Base-by-base conservation (phyloP, 2,113 vertebrate genomes). In the Otus sunia region DNA sequence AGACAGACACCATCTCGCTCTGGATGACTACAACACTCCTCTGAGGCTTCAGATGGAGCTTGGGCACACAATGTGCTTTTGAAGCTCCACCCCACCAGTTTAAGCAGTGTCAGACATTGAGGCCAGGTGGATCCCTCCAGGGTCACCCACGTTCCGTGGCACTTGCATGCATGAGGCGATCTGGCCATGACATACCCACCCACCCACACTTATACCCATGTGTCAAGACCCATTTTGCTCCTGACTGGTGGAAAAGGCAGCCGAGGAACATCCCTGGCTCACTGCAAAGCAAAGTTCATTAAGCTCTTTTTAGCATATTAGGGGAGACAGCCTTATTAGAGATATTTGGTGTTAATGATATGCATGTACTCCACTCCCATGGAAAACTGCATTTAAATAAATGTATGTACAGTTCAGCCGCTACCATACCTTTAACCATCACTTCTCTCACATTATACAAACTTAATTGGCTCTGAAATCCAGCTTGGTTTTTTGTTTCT, bases 261-360 rank as follows among this genome's bases (percentile, higher is more conserved):
- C 63, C 7, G 20, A 94, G 90, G 91, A 88, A 56, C 86, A 49
- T 95, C 69, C 81, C 71, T n/a, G 22, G 34, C 80, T 91, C 43
- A 77, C 87, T 77, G 71, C 3, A 2, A 59, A 94, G 53, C 87
- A 85, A 92, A 96, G 96, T 92, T 96, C 97, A 97, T 97, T 97
- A 96, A 96, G 84, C 68, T 94, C 77, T 90, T 97, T 94, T 94
- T 92, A 82, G 83, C 91, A 47, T 92, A 91, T 97, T 96, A 97
- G 76, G 50, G 85, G 68, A 97, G 95, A 92, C 90, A 94, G 94
- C 75, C 96, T 96, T 94, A 93, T 96, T 95, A 96, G 95, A 95
- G 94, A 55, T 95, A 84, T 86, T 97, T 82, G 95, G 94, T 50
- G 59, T 94, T 97, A 96, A 97, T 94, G 96, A 88, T 88, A 83